phyloP scores from a whole-genome alignment of 2,888 invertebrate species.

The Tyria jacobaeae region DNA sequence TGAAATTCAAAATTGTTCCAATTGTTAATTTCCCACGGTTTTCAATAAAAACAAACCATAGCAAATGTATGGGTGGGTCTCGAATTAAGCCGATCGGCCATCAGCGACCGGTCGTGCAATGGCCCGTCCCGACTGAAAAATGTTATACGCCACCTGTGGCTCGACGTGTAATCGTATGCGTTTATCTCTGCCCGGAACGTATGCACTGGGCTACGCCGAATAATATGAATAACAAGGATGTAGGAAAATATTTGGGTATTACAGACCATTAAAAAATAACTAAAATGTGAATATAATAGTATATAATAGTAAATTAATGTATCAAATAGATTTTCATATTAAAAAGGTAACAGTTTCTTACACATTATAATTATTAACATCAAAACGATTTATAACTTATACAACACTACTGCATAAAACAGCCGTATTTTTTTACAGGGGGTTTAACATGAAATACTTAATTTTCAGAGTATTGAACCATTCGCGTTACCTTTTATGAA shows the following conservation, averaged over 20 bases:
- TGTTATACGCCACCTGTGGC: conserved; percentile 86
- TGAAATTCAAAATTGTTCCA: conserved; percentile 51
- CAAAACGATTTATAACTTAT: too few species aligned
- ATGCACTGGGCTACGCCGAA: conserved; percentile 66
- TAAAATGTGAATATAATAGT: too few species aligned
- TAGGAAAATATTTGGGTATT: conserved; percentile 39
- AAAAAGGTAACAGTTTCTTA: too few species aligned
- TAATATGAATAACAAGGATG: conserved; percentile 55
- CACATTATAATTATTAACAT: too few species aligned
- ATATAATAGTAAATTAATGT: too few species aligned
- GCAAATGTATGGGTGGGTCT: conserved; percentile 72
- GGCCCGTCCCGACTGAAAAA: conserved; percentile 80
- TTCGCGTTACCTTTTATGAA: too few species aligned
- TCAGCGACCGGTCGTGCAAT: conserved; percentile 58
- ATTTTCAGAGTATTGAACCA: too few species aligned
- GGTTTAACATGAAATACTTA: too few species aligned
- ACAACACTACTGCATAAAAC: too few species aligned
- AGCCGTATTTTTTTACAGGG: too few species aligned
- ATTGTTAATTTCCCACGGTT: conserved; percentile 66
- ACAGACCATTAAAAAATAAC: too few species aligned
- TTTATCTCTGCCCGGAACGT: conserved; percentile 77
- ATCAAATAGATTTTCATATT: too few species aligned
- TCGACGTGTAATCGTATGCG: conserved; percentile 83
- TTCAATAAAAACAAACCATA: conserved; percentile 78
- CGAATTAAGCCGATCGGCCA: conserved; percentile 74